phyloP scores from a whole-genome alignment of 2,888 invertebrate species.

The Sialis fuliginosa region DNA sequence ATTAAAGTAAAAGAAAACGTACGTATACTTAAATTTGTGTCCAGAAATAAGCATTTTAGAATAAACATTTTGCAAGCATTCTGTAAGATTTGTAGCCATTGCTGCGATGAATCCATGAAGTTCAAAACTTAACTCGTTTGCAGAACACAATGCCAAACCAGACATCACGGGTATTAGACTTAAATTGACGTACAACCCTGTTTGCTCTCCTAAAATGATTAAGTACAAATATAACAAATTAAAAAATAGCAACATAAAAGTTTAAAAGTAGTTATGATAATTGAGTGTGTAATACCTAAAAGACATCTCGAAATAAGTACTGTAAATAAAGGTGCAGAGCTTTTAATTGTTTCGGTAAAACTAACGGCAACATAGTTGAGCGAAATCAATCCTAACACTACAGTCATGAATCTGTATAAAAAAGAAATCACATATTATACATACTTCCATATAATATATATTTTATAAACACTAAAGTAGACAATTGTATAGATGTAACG shows the following conservation, averaged over 20 bases:
- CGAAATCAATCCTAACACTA: slow-evolving; percentile 53
- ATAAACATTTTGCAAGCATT: slow-evolving; percentile 64
- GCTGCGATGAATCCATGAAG: slow-evolving; percentile 53
- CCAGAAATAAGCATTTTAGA: slow-evolving; percentile 61
- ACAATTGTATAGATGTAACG: too few relatives aligned
- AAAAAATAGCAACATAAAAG: slow-evolving; percentile 2
- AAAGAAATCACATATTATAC: neutral
- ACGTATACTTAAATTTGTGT: slow-evolving; percentile 57
- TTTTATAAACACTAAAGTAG: too few relatives aligned
- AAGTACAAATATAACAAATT: slow-evolving; percentile 2
- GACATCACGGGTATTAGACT: slow-evolving; percentile 62
- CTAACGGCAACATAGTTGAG: slow-evolving; percentile 63
- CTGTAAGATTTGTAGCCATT: slow-evolving; percentile 60
- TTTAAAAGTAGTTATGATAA: neutral
- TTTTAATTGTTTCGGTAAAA: slow-evolving; percentile 67
- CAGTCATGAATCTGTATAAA: slow-evolving; percentile 44
- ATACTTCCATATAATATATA: too few relatives aligned
- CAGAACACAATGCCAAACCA: slow-evolving; percentile 55
- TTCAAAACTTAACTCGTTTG: slow-evolving; percentile 62
- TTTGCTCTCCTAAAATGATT: slow-evolving; percentile 35
- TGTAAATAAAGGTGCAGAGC: slow-evolving; percentile 63
- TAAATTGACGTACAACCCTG: slow-evolving; percentile 46
- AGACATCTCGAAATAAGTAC: slow-evolving; percentile 51
- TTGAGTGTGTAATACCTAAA: slow-evolving; percentile 25
- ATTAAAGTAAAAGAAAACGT: slow-evolving; percentile 21